A percentile compares a stretch with the other conserved stretches of the same genome.
phyloP scores from a whole-genome alignment of 2,888 invertebrate genomes.

The Sarcophaga carnaria region DNA sequence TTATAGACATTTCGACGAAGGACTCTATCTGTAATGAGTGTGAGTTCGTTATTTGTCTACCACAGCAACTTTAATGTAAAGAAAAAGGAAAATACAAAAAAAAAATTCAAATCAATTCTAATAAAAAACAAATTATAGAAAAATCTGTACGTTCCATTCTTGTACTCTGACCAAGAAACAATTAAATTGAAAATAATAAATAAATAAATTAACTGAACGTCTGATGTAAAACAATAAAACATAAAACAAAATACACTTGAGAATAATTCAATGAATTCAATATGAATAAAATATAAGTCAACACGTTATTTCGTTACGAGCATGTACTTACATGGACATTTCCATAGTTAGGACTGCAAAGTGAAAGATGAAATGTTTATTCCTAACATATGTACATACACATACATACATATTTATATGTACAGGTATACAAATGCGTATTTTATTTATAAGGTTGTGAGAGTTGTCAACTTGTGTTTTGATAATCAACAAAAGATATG shows the following conservation, averaged over 20 bases:
- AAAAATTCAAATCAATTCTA: background rate
- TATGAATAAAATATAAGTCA: slow-evolving; percentile 63
- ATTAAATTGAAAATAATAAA: background rate
- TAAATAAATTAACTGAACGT: slow-evolving; percentile 15
- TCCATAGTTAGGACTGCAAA: slow-evolving; percentile 10
- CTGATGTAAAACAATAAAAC: background rate
- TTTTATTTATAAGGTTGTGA: too few relatives aligned
- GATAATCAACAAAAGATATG: too few relatives aligned
- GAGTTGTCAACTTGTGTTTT: too few relatives aligned
- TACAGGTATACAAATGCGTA: too few relatives aligned
- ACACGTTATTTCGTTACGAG: slow-evolving; percentile 44
- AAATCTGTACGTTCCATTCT: background rate
- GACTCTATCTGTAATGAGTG: too few relatives aligned
- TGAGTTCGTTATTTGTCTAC: too few relatives aligned
- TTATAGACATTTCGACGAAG: too few relatives aligned
- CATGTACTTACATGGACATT: slow-evolving; percentile 44
- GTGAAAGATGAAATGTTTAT: background rate
- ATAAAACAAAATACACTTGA: slow-evolving; percentile 9
- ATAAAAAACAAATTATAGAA: background rate
- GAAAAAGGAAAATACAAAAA: too few relatives aligned
- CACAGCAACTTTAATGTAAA: too few relatives aligned
- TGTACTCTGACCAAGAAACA: background rate
- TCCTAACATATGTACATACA: too few relatives aligned
- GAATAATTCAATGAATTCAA: slow-evolving; percentile 20
- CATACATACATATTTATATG: too few relatives aligned